Evolutionary conservation across 2,888 invertebrate species (phyloP).

Genomic region (Luperina testacea): DNA sequence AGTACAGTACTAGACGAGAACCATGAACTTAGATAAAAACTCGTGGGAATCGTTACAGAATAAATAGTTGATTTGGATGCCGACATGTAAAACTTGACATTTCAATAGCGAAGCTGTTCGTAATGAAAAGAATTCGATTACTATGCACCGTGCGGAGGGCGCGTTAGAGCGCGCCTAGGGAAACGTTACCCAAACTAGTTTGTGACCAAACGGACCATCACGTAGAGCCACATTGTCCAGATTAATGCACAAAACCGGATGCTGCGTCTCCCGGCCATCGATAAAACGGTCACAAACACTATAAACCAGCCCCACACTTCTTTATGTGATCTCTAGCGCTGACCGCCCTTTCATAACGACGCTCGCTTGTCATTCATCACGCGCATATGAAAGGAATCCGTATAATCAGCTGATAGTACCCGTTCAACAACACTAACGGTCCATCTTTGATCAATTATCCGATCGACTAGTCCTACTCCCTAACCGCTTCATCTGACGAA

Average conservation of each 20-base stretch:
- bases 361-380: conserved; percentile 82
- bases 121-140: conserved; percentile 87
- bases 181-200: conserved; percentile 87
- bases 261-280: conserved; percentile 85
- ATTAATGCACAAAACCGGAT: conserved; percentile 88
- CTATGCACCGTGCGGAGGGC: conserved; percentile 81
- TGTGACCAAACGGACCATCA: conserved; percentile 82
- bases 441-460: conserved; percentile 84
- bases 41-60: conserved; percentile 63
- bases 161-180: conserved; percentile 78
- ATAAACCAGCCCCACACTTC: conserved; percentile 83
- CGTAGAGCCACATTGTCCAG: conserved; percentile 85
- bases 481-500: conserved; percentile 75
- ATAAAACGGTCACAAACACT: conserved; percentile 85
- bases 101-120: conserved; percentile 78
- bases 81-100: conserved; percentile 79
- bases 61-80: conserved; percentile 60
- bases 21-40: conserved; percentile 26
- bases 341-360: conserved; percentile 80
- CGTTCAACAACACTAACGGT: conserved; percentile 80
- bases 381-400: conserved; percentile 82
- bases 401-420: conserved; percentile 84
- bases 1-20: not conserved
- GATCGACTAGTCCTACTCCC: conserved; percentile 75
- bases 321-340: conserved; percentile 83